Base-by-base conservation (phyloP, 1,140 invertebrate genomes). In the Hyles vespertilio region DNA sequence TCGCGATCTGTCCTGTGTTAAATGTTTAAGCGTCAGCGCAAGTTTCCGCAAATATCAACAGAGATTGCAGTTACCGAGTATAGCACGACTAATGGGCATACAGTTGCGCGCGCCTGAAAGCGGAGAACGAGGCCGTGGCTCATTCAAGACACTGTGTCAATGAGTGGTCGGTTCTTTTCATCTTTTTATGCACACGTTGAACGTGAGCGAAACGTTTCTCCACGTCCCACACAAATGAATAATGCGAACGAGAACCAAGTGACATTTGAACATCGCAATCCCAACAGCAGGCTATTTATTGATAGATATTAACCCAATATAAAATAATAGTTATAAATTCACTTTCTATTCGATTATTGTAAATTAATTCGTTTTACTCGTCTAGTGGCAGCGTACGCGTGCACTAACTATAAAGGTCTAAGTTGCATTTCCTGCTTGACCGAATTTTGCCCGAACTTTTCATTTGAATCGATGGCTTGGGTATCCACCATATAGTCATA, bases 101-200 rank as follows among this genome's bases (percentile, higher is more conserved):
- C 61, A 70, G 55, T 51, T 65, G 59, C 45, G 60, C 66, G 62
- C 65, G 67, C 63, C 66, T 76, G 69, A 69, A 79, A 77, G 67
- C 61, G 60, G 62, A 69, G 71, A 83, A 81, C 76, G 77, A 84
- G 81, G 79, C 74, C 79, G 66, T 48, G 67, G 56, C 72, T 84
- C 76, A 72, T 85, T 83, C 76, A 81, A 66, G 56, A 70, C 73
- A 78, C 72, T 72, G 67, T 76, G 72, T 85, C 74, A 81, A 78
- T 77, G 77, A 73, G 71, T 61, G 68, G 77, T 59, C 62, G 67
- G 67, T 63, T 65, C 77, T 84, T 80, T 83, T 80, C 75, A 80
- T 72, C 66, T 68, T 74, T 66, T 58, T 74, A 71, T 74, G 61
- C 67, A 67, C 68, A 63, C 67, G 64, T 72, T 69, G 72, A 58